These are phyloP conservation scores for Drosophila flavopinicola DNA, from an alignment of 2,888 invertebrate genomes.

Conservation along the genomic window DNA sequence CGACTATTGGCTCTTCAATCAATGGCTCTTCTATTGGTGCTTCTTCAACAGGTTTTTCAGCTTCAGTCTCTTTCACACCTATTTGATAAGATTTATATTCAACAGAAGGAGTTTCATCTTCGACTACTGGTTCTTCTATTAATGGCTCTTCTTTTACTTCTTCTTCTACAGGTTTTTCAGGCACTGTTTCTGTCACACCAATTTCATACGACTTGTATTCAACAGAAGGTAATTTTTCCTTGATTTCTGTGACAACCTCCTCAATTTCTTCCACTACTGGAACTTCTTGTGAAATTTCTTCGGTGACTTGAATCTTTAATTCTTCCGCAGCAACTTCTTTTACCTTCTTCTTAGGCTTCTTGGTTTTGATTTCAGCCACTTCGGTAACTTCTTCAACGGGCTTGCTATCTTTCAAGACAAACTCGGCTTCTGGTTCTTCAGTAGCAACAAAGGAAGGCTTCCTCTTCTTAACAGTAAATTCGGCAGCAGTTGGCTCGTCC, in stretches of 20 bases:
- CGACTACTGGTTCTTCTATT: conserved; percentile 32
- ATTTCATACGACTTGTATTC: conserved; percentile 72
- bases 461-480: conserved; percentile 64
- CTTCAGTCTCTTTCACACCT: conserved; percentile 64
- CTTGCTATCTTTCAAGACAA: conserved; percentile 60
- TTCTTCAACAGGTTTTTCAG: conserved; percentile 53
- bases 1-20: conserved; percentile 37
- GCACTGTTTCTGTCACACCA: conserved; percentile 66
- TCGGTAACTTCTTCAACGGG: conserved; percentile 75
- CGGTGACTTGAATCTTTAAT: conserved; percentile 73
- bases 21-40: conserved; percentile 47
- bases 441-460: conserved; percentile 53
- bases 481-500: conserved; percentile 61
- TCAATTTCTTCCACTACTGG: conserved; percentile 72
- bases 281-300: conserved; percentile 68
- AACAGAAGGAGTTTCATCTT: conserved; percentile 38
- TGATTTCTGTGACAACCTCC: conserved; percentile 53
- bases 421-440: conserved; percentile 67
- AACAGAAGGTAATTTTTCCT: conserved; percentile 38
- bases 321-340: conserved; percentile 74
- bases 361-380: conserved; percentile 70
- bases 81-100: conserved; percentile 71
- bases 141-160: conserved; percentile 48
- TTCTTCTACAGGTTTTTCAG: conserved; percentile 51
- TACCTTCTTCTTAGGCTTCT: conserved; percentile 72